These are phyloP conservation scores for Psammodynastes pulverulentus DNA, from an alignment of 2,113 vertebrate genomes.

Conservation along the genomic window DNA sequence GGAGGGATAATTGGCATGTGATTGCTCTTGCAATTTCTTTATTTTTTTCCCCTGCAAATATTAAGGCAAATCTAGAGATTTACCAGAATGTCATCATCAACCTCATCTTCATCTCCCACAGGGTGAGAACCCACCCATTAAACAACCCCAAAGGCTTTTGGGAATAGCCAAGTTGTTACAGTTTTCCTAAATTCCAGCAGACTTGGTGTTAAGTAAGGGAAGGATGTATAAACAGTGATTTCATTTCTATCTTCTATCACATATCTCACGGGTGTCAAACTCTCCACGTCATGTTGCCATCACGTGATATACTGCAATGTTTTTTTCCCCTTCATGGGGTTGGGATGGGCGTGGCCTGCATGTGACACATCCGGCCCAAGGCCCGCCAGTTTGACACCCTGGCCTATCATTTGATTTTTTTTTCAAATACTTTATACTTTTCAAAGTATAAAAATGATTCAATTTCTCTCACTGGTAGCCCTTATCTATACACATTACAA, in stretches of 20 bases:
- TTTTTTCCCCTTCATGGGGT: no score
- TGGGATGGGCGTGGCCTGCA: no score
- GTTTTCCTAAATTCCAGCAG: not conserved
- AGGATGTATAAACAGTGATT: not conserved
- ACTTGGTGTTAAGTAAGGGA: not conserved
- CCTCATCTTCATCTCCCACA: not conserved
- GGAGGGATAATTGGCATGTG: not conserved
- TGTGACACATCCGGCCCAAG: no score
- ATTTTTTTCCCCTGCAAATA: not conserved
- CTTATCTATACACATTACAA: not conserved
- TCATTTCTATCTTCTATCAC: not conserved
- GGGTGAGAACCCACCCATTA: not conserved
- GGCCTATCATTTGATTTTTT: not conserved
- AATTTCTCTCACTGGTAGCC: not conserved
- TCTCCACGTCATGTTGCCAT: no score
- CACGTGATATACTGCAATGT: no score
- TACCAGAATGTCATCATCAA: not conserved
- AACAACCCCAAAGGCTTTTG: not conserved
- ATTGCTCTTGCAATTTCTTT: not conserved
- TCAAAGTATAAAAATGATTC: not conserved
- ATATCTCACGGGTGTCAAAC: no score
- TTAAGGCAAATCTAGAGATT: not conserved
- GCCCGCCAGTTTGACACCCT: no score
- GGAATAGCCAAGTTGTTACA: not conserved
- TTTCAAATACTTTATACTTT: not conserved